Percentiles rank a stretch among this genome's conserved stretches.
Conservation (phyloP, 2,888 invertebrate species). For the Sminthurides aquaticus region DNA sequence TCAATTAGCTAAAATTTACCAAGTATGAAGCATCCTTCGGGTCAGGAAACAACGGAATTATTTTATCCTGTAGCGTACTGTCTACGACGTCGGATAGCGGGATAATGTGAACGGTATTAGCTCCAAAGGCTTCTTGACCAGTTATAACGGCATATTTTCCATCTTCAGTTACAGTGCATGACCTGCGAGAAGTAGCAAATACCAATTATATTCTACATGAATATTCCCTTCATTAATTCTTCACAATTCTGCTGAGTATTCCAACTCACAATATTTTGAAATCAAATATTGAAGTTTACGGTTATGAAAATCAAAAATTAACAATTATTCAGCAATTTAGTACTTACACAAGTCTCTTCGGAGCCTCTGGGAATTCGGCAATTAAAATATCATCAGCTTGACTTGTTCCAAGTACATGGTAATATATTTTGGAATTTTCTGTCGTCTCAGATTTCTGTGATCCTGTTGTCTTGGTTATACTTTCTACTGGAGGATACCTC, state of each 20-base stretch:
- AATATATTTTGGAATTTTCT: constrained; percentile 50
- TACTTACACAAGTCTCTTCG: constrained; percentile 48
- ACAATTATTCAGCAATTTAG: neutral
- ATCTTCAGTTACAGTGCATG: neutral
- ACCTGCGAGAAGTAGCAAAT: no score
- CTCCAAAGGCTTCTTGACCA: neutral
- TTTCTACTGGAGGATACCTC: constrained; percentile 9
- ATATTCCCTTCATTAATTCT: no score
- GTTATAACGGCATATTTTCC: constrained; percentile 10
- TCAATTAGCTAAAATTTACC: no score
- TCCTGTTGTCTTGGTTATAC: neutral
- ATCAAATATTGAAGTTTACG: no score
- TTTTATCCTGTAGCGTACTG: neutral
- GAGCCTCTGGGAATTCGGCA: constrained; percentile 51
- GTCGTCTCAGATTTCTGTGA: constrained; percentile 23
- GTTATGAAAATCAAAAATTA: no score
- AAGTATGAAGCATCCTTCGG: neutral
- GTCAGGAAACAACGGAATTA: neutral
- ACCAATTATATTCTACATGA: no score
- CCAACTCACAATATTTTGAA: no score
- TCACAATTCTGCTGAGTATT: no score
- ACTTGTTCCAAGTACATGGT: constrained; percentile 51
- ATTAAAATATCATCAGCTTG: constrained; percentile 51
- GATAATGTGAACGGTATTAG: constrained; percentile 7
- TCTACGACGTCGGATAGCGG: neutral